Evolutionary conservation across 2,888 invertebrate species (phyloP), one percentile per base, ranked within the genome.

Genomic region (Ormia ochracea): DNA sequence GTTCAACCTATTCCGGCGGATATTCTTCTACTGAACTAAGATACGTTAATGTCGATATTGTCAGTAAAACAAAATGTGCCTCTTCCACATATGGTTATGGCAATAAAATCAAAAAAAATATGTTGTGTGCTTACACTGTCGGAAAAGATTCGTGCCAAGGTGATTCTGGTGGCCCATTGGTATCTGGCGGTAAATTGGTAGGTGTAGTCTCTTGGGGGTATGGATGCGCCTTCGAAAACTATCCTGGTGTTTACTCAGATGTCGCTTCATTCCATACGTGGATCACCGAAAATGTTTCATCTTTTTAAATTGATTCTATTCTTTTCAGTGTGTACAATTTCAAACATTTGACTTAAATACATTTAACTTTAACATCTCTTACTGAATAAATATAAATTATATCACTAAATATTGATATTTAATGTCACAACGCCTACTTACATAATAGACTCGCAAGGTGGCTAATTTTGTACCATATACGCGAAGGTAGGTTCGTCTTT

Each of bases 21-120:
- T 10, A 1, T 1, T 1, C 17, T 17, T 31, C 65, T 4, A n/a
- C 31, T 56, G 54, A 69, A 69, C 90, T 87, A 59, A 91, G 90
- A 0, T 43, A 88, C n/a, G 88, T 92, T 0, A 88, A 90, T 0
- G 90, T 90, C 82, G 63, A 63, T 0, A 82, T 83, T 48, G 89
- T 91, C 1, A 89, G 85, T 78, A 86, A 89, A 0, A 74, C 83
- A 0, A 83, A 85, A 0, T 93, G 93, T 80, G 77, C 69, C 38
- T 84, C 84, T 0, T 75, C 83, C 0, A 89, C 89, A 0, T 93
- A 92, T 75, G 80, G 85, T 0, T 86, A 88, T 58, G 86, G 87
- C 0, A 43, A 38, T 0, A 36, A 45, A 1, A 80, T 87, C 9
- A 72, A 17, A 17, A 14, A 63, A 0, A 82, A 78, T 4, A 88